A percentile compares a stretch with the other conserved stretches of the same genome.
Conservation (phyloP, 1,140 invertebrate species). For the Megalopta genalis region DNA sequence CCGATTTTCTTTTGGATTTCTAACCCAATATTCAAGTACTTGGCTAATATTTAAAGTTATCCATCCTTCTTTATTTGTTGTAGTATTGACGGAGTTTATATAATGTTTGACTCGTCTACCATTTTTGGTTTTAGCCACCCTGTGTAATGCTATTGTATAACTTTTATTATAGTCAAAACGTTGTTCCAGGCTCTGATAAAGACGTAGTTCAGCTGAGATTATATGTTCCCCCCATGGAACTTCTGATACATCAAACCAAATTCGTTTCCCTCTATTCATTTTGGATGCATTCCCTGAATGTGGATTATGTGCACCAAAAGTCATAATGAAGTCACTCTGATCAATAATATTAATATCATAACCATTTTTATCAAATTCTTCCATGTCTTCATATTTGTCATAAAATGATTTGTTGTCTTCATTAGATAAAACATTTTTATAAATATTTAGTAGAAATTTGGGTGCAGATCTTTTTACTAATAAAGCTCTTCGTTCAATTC, state of each 20-base stretch:
- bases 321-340: slow-evolving; percentile 93
- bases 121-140: slow-evolving; percentile 29
- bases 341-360: slow-evolving; percentile 87
- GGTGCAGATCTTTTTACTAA: slow-evolving; percentile 86
- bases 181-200: slow-evolving; percentile 80
- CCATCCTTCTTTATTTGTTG: slow-evolving; percentile 85
- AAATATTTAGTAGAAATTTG: slow-evolving; percentile 91
- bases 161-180: slow-evolving; percentile 4
- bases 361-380: slow-evolving; percentile 85
- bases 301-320: slow-evolving; percentile 87
- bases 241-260: slow-evolving; percentile 93
- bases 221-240: slow-evolving; percentile 86
- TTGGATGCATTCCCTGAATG: slow-evolving; percentile 77
- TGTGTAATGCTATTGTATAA: slow-evolving; percentile 49
- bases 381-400: slow-evolving; percentile 36
- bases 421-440: slow-evolving; percentile 79
- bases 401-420: slow-evolving; percentile 71
- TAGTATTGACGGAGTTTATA: slow-evolving; percentile 80
- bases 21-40: slow-evolving; percentile 86
- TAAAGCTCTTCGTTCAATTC: slow-evolving; percentile 73
- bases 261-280: slow-evolving; percentile 85
- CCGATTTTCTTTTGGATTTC: slow-evolving; percentile 85
- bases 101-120: slow-evolving; percentile 81
- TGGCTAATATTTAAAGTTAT: slow-evolving; percentile 87
- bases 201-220: slow-evolving; percentile 88